Evolutionary conservation across 2,888 invertebrate species (phyloP).

Genomic region (Drosophila formosana): DNA sequence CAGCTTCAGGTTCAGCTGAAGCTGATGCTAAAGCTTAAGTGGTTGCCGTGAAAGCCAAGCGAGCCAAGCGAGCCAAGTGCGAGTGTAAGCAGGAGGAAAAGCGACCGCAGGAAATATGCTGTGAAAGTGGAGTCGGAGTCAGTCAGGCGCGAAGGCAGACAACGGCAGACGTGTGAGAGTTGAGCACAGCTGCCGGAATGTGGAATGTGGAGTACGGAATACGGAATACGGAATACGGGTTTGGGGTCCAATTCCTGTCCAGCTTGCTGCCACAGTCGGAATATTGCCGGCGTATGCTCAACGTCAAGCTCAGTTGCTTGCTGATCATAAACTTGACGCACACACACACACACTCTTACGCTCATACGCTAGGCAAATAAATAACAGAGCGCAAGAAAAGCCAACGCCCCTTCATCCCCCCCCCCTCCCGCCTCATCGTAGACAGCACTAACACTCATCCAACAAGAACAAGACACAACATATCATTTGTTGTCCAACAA

Average conservation of each 20-base stretch:
- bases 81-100: slow-evolving; percentile 14
- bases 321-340: slow-evolving; percentile 72
- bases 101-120: slow-evolving; percentile 46
- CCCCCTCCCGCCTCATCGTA: neutral
- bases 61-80: slow-evolving; percentile 11
- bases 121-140: slow-evolving; percentile 48
- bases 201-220: neutral
- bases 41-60: slow-evolving; percentile 42
- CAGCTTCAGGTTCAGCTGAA: slow-evolving; percentile 1
- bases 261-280: slow-evolving; percentile 32
- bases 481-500: slow-evolving; percentile 64
- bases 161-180: slow-evolving; percentile 36
- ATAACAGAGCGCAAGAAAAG: slow-evolving; percentile 40
- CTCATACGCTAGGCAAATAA: slow-evolving; percentile 38
- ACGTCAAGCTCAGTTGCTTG: slow-evolving; percentile 72
- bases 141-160: slow-evolving; percentile 43
- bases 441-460: slow-evolving; percentile 22
- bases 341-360: slow-evolving; percentile 27
- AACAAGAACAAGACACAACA: slow-evolving; percentile 54
- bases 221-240: neutral
- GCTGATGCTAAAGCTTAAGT: slow-evolving; percentile 40
- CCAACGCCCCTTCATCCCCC: slow-evolving; percentile 39
- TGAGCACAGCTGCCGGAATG: slow-evolving; percentile 39
- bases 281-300: slow-evolving; percentile 66
- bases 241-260: slow-evolving; percentile 10